Conservation (phyloP, 1,140 invertebrate genomes). For the Trichonephila inaurata region DNA sequence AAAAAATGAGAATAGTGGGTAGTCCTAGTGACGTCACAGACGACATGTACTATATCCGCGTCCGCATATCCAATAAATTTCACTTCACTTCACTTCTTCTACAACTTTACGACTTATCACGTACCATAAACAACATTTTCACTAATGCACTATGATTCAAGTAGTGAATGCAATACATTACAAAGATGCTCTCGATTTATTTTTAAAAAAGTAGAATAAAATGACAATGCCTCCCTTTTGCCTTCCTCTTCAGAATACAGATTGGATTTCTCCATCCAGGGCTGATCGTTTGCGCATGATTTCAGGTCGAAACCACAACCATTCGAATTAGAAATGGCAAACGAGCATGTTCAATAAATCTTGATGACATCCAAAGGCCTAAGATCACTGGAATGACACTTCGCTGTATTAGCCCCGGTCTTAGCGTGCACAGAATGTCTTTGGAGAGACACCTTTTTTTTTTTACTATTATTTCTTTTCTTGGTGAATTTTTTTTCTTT, state of each 20-base stretch:
- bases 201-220: not conserved
- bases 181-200: not conserved
- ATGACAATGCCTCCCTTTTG: not conserved
- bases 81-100: too few species aligned
- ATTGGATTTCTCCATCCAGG: not conserved
- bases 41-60: too few species aligned
- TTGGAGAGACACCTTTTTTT: not conserved
- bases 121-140: not conserved
- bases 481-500: not conserved
- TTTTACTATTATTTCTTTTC: not conserved
- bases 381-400: slow-evolving; percentile 41
- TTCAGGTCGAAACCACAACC: not conserved
- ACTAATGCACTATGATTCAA: not conserved
- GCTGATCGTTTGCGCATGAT: not conserved
- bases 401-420: not conserved
- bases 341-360: slow-evolving; percentile 29
- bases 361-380: slow-evolving; percentile 35
- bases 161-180: not conserved
- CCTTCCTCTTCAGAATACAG: not conserved
- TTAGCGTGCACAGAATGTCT: slow-evolving; percentile 36
- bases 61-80: too few species aligned
- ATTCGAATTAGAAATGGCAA: slow-evolving; percentile 24
- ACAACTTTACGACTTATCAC: too few species aligned
- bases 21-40: too few species aligned
- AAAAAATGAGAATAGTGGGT: too few species aligned